Evolutionary conservation across 92 coral and sea anemone genomes (phyloP), one percentile per base, ranked within the genome.

Genomic region (Parazoanthus darwini): DNA sequence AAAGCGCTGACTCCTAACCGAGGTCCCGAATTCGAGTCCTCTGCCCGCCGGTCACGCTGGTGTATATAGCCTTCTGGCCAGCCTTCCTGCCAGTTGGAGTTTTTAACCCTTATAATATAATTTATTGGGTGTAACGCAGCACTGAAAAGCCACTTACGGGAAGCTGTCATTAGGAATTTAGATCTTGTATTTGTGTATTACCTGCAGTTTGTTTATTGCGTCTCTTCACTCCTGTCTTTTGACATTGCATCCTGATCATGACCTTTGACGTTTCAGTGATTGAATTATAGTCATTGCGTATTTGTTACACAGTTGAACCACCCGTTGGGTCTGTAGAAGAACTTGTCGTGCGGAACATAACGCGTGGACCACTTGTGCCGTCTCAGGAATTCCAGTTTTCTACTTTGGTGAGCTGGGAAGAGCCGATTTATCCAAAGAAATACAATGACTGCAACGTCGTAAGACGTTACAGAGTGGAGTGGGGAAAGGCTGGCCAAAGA

Each of bases 361-460:
- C 39, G 33, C 68, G 44, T 35, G 79, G 87, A 11, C 79, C 79
- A 6, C 23, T 84, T 11, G 79, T 26, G 16, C 43, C 79, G 9
- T 46, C 87, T 25, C n/a, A 54, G 8, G 87, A 72, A 14, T 84
- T 70, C 35, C 51, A 26, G 65, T 84, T 84, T 74, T 84, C 87
- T 26, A 50, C 79, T 18, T 29, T 72, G 46, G 46, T 84, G 79
- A 48, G 48, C 79, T 84, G 87, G 87, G 67, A 84, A 2, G 87
- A 70, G 79, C 87, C 87, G 42, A 33, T 29, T 25, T 84, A 84
- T 18, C 26, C 79, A 6, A 33, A 71, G 46, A 84, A 71, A 48
- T 26, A 84, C 68, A 70, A 44, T n/a, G 59, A 81, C 25, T 84
- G 87, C 79, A 71, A 46, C 66, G 11, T 18, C 8, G 70, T 72